Base-by-base conservation (phyloP, 2,888 invertebrate species). In the Drosophila macrothrix region DNA sequence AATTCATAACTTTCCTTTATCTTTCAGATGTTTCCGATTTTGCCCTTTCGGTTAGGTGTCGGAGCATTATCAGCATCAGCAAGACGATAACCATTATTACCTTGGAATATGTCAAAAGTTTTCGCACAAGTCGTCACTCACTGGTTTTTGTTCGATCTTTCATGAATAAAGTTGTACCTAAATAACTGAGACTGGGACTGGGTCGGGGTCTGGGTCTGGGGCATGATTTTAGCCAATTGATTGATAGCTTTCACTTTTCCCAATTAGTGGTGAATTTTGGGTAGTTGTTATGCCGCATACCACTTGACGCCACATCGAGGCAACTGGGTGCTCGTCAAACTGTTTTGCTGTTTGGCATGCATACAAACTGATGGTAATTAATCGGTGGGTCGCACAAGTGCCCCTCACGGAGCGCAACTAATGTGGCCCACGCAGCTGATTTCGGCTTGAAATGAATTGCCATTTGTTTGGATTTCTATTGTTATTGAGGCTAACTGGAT, bases 311-410 rank as follows among this genome's bases (percentile, higher is more conserved):
- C 64, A 33, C 49, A 59, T 31, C 37, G 14, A 28, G 19, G 12
- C n/a, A 58, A 59, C 59, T 46, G 33, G 49, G 59, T 22, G 59
- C 46, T 59, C 46, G 22, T 59, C 60, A 31, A 62, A 29, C 37
- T 25, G 43, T 66, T 66, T 50, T 3, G 37, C 37, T 25, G 43
- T 66, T 56, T 29, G 78, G 35, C 54, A 29, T 74, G 83, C 87
- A 86, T 84, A 79, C 79, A 86, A 84, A 73, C 79, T 58, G 73
- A 66, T 78, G 82, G 70, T 71, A 84, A 88, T 88, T 88, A 87
- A 80, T 80, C n/a, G 59, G 49, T 73, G 80, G 56, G 58, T 53
- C 56, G 67, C 50, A 53, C 80, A 77, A 73, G 65, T 81, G 73
- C n/a, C 19, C 37, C 19, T 16, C 29, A 46, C 54, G 33, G 35